phyloP scores from a whole-genome alignment of 2,113 vertebrate species.

The Carlito syrichta region DNA sequence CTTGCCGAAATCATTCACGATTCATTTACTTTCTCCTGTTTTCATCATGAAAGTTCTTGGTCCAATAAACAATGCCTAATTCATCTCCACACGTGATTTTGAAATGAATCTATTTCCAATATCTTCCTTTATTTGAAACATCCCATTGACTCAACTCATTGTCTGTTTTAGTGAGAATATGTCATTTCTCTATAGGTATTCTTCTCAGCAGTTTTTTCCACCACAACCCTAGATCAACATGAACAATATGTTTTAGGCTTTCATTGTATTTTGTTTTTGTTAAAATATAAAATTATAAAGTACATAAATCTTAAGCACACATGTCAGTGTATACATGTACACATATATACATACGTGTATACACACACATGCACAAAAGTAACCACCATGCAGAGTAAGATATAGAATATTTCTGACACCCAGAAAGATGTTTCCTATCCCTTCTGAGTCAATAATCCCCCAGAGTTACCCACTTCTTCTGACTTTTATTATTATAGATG shows the following conservation, averaged over 20 bases:
- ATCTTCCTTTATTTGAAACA: background rate
- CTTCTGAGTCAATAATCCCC: background rate
- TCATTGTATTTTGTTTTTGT: background rate
- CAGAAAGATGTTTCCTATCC: background rate
- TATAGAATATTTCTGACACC: background rate
- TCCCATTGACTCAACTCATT: background rate
- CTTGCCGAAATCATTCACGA: background rate
- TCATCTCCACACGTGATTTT: slow-evolving; percentile 10
- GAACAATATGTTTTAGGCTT: background rate
- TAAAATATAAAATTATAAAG: background rate
- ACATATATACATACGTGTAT: fast-evolving
- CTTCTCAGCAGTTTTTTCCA: slow-evolving; percentile 17
- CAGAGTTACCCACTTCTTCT: background rate
- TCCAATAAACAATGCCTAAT: background rate
- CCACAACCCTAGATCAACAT: background rate
- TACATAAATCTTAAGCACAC: background rate
- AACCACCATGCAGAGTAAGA: background rate
- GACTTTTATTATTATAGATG: background rate
- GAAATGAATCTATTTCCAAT: slow-evolving; percentile 29
- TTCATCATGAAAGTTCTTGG: background rate
- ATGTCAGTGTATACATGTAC: background rate
- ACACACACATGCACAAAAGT: background rate
- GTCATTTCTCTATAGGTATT: background rate
- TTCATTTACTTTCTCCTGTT: background rate
- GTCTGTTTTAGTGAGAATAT: background rate